Conservation (phyloP, 2,888 invertebrate genomes). For the Drosophila rellima region DNA sequence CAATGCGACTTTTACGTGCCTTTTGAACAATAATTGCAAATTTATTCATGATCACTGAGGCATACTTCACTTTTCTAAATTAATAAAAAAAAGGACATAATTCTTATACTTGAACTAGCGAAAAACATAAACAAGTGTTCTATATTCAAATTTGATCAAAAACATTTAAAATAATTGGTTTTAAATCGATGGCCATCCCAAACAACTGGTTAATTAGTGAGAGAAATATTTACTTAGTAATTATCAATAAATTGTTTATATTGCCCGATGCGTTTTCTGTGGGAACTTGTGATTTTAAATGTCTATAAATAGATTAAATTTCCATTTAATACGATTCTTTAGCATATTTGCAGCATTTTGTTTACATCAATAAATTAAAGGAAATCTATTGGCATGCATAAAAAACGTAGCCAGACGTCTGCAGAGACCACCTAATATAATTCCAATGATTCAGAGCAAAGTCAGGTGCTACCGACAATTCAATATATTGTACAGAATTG, state of each 20-base stretch:
- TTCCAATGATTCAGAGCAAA: constrained; percentile 17
- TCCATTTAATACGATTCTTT: constrained; percentile 19
- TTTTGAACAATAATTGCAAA: constrained; percentile 31
- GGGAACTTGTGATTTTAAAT: not conserved
- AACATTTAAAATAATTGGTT: not conserved
- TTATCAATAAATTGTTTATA: constrained; percentile 3
- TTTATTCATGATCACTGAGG: not conserved
- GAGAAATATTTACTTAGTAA: constrained; percentile 2
- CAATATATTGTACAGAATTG: not conserved
- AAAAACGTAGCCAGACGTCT: constrained; percentile 11
- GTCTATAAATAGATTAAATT: constrained; percentile 26
- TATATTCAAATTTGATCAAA: not conserved
- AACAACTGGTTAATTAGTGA: not conserved
- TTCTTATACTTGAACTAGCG: no score
- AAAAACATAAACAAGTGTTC: no score
- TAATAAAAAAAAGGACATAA: no score
- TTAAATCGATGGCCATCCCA: not conserved
- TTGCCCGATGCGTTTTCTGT: not conserved
- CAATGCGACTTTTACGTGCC: constrained; percentile 61
- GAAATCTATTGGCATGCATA: constrained; percentile 41
- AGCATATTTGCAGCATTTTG: constrained; percentile 38
- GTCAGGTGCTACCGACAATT: constrained; percentile 45
- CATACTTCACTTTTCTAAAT: no score
- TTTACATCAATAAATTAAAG: constrained; percentile 40
- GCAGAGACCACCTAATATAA: constrained; percentile 3